Conservation (phyloP, 2,888 invertebrate species). For the Andrena bucephala region DNA sequence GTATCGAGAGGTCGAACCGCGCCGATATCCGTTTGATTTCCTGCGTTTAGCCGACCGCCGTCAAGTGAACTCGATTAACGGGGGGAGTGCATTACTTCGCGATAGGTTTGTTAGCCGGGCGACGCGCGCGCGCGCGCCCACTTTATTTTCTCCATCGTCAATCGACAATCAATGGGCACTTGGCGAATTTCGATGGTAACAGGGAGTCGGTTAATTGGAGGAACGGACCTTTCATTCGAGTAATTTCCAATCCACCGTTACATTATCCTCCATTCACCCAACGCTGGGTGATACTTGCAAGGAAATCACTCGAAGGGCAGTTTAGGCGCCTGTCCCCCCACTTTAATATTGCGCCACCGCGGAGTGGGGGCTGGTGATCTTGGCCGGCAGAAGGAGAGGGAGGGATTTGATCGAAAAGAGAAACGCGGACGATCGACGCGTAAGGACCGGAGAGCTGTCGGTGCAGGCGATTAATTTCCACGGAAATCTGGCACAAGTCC, state of each 20-base stretch:
- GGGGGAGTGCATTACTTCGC: not conserved
- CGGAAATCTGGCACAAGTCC: conserved; percentile 49
- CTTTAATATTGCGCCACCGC: no score
- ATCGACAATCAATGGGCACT: conserved; percentile 9
- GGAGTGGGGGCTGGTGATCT: no score
- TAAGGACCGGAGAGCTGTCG: not conserved
- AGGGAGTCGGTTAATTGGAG: conserved; percentile 10
- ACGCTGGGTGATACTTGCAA: no score
- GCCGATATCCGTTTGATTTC: not conserved
- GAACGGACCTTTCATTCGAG: not conserved
- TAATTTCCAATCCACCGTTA: not conserved
- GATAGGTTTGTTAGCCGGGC: conserved; percentile 4
- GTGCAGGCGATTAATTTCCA: conserved; percentile 6
- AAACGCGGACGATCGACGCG: no score
- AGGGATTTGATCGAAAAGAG: no score
- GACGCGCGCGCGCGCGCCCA: not conserved
- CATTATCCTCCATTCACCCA: not conserved
- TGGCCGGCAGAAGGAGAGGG: no score
- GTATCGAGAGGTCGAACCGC: not conserved
- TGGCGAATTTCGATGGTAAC: conserved; percentile 8
- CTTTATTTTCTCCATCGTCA: conserved; percentile 18
- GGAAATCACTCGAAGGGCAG: no score
- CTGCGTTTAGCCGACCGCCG: not conserved
- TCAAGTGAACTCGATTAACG: not conserved
- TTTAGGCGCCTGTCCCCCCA: no score